A percentile compares a stretch with the other conserved stretches of the same genome.
phyloP scores from a whole-genome alignment of 2,888 invertebrate genomes.

The Sylvicola cinctus region DNA sequence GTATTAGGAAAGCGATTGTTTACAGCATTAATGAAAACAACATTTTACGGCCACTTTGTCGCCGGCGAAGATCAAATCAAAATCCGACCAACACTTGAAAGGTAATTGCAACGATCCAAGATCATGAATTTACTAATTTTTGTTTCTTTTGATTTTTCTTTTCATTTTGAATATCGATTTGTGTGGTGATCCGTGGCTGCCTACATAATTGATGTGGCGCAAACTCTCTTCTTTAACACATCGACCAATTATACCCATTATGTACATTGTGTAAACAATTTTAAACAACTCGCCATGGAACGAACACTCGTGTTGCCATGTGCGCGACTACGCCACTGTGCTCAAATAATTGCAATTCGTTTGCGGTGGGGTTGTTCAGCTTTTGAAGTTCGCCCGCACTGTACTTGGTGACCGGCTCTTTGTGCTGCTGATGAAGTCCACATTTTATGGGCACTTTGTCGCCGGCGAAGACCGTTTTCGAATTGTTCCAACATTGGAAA shows the following conservation, averaged over 20 bases:
- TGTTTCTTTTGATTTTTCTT: conserved; percentile 13
- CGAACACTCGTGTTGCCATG: too few relatives aligned
- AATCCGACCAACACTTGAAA: conserved; percentile 66
- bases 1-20: conserved; percentile 69
- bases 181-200: neutral
- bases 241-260: too few relatives aligned
- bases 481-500: conserved; percentile 65
- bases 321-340: too few relatives aligned
- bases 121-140: conserved; percentile 15
- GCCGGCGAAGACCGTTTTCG: conserved; percentile 83
- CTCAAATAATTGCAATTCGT: too few relatives aligned
- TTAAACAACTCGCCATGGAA: too few relatives aligned
- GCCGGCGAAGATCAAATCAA: conserved; percentile 85
- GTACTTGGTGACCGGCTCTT: conserved; percentile 67
- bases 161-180: conserved; percentile 7
- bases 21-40: conserved; percentile 66
- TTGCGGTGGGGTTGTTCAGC: conserved; percentile 30
- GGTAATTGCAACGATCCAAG: conserved; percentile 27
- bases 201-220: conserved; percentile 6
- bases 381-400: conserved; percentile 61
- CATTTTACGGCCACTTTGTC: conserved; percentile 98
- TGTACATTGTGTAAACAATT: too few relatives aligned
- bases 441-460: conserved; percentile 98
- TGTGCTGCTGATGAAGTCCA: conserved; percentile 66
- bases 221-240: too few relatives aligned